These are phyloP conservation scores for Melieria picta DNA, from an alignment of 2,888 invertebrate genomes.

Conservation along the genomic window DNA sequence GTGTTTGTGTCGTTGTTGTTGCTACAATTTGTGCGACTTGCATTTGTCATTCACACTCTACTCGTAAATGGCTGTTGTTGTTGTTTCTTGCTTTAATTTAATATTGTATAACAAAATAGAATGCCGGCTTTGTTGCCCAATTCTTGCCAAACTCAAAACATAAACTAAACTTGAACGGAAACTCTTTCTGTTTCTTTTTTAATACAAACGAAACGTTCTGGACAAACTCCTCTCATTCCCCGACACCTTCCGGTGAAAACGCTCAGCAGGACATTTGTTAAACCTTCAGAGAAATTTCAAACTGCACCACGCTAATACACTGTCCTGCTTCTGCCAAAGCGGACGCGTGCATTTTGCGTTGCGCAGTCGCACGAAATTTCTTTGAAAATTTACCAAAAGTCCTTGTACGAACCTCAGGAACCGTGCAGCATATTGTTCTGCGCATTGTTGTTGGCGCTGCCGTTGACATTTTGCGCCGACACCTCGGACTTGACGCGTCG, in stretches of 20 bases:
- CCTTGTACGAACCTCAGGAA: slow-evolving; percentile 68
- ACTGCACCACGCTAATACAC: slow-evolving; percentile 1
- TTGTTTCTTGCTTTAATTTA: too few relatives aligned
- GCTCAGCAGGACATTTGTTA: slow-evolving; percentile 64
- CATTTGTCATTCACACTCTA: not conserved
- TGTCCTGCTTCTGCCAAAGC: not conserved
- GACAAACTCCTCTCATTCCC: too few relatives aligned
- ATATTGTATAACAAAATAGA: too few relatives aligned
- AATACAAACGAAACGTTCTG: too few relatives aligned
- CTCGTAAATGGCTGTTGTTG: too few relatives aligned
- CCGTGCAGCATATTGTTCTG: slow-evolving; percentile 63
- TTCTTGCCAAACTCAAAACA: too few relatives aligned
- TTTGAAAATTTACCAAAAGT: slow-evolving; percentile 66
- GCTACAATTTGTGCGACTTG: slow-evolving; percentile 57
- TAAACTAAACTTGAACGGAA: too few relatives aligned
- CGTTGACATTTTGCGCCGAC: slow-evolving; percentile 73
- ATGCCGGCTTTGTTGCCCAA: too few relatives aligned
- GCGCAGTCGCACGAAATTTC: slow-evolving; percentile 18
- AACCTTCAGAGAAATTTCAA: slow-evolving; percentile 58
- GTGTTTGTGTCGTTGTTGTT: slow-evolving; percentile 26
- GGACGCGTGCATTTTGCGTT: slow-evolving; percentile 8
- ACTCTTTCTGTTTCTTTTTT: too few relatives aligned
- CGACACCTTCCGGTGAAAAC: slow-evolving; percentile 47
- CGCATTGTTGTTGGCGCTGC: slow-evolving; percentile 58
- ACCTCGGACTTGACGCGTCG: slow-evolving; percentile 86